Base-by-base conservation (phyloP, 2,113 vertebrate species). In the Symphodus melops region DNA sequence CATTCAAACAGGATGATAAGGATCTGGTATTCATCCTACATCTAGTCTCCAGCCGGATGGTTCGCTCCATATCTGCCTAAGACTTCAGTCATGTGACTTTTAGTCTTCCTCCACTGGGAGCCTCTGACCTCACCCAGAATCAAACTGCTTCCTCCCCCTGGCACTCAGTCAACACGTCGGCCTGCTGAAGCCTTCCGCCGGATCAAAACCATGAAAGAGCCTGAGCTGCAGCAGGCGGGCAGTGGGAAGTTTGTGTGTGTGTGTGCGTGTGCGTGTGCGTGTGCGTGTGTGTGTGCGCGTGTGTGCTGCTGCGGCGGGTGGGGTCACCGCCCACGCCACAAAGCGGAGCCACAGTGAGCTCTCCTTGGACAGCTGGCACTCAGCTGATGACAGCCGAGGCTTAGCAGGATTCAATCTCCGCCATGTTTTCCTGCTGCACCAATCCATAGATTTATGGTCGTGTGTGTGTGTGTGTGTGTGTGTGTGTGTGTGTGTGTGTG, bases 291-390 rank as follows among this genome's bases (percentile, higher is more conserved):
- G n/a, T n/a, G n/a, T n/a, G n/a, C n/a, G n/a, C n/a, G n/a, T n/a
- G n/a, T n/a, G n/a, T n/a, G 63, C 3, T 46, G 52, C 66, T 41
- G 68, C 6, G 3, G 60, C 1, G n/a, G 54, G 67, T 19, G 57
- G 65, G 68, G 82, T 73, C 81, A 69, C 80, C 86, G 42, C 87
- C 82, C 88, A 88, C 82, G 16, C 70, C 51, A 79, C 44, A 11
- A 56, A 82, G 74, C 33, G 3, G 62, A 83, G 72, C 73, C 77
- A 70, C 80, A 58, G 65, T 14, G 16, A 78, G 77, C 79, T 64
- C 69, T 86, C 75, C 68, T 77, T 55, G 85, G 85, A 89, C 92
- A 92, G 91, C 88, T 92, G 91, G 89, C 89, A 91, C 88, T 91
- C 90, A 88, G 88, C 88, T 92, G 89, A 92, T 90, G 88, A 91